These are phyloP conservation scores for Anodontia alba DNA, from an alignment of 2,888 invertebrate species.

Conservation along the genomic window DNA sequence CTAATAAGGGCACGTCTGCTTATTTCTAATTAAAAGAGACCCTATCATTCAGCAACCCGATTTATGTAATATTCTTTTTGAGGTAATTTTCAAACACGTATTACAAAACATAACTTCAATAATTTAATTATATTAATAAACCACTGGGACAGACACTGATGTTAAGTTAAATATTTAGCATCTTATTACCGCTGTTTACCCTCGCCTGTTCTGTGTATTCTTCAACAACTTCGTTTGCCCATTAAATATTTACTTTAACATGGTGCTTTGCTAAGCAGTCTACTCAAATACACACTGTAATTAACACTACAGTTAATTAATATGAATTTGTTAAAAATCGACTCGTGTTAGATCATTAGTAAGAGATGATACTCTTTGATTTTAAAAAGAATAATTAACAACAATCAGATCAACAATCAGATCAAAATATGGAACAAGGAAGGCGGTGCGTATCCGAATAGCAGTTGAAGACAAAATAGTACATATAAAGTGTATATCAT, in stretches of 20 bases:
- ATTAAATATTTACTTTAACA: constrained; percentile 7
- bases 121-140: constrained; percentile 12
- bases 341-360: background rate
- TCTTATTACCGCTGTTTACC: background rate
- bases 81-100: too few relatives aligned
- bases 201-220: background rate
- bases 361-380: too few relatives aligned
- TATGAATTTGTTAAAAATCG: background rate
- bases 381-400: too few relatives aligned
- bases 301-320: constrained; percentile 10
- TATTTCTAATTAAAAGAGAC: too few relatives aligned
- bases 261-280: background rate
- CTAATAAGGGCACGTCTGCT: too few relatives aligned
- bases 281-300: background rate
- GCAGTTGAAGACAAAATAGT: too few relatives aligned
- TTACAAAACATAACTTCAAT: background rate
- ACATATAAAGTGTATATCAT: too few relatives aligned
- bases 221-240: background rate
- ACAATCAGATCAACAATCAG: too few relatives aligned
- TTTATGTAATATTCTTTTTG: too few relatives aligned
- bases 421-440: too few relatives aligned
- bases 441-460: too few relatives aligned
- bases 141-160: background rate
- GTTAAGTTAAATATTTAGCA: constrained; percentile 5
- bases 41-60: too few relatives aligned